phyloP scores from a whole-genome alignment of 2,888 invertebrate genomes.

The Mythimna albipuncta region DNA sequence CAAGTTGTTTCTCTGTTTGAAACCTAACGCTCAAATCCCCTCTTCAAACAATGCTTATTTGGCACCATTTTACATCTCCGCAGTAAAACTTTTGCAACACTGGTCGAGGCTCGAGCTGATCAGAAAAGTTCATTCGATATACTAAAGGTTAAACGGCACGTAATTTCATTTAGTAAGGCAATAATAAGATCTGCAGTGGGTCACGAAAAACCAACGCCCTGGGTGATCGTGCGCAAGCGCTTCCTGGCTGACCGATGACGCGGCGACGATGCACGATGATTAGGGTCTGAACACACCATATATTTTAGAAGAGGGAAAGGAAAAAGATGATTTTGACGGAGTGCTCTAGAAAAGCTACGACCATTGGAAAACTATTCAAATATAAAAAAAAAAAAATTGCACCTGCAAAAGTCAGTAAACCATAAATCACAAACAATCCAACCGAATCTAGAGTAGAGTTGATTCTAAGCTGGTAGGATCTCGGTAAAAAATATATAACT shows the following conservation, averaged over 20 bases:
- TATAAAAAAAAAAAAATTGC: no score
- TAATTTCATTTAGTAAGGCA: conserved; percentile 62
- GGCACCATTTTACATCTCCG: conserved; percentile 6
- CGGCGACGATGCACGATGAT: conserved; percentile 13
- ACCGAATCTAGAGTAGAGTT: neutral
- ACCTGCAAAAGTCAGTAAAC: no score
- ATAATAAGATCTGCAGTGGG: conserved; percentile 66
- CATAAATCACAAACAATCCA: neutral
- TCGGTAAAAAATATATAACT: neutral
- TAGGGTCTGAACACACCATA: conserved; percentile 6
- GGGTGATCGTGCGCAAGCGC: conserved; percentile 68
- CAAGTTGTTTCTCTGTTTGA: conserved; percentile 2
- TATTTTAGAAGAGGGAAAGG: neutral
- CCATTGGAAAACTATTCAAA: neutral
- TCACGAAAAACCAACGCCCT: conserved; percentile 75
- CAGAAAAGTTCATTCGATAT: conserved; percentile 64
- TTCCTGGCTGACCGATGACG: conserved; percentile 59
- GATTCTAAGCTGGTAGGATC: neutral
- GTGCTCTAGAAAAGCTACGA: no score
- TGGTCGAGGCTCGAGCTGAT: conserved; percentile 49
- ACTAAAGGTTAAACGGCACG: conserved; percentile 57
- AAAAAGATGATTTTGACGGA: neutral
- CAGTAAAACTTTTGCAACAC: conserved; percentile 53
- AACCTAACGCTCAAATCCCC: neutral
- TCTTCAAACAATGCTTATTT: neutral